phyloP scores from a whole-genome alignment of 1,140 invertebrate species.

The Teleogryllus occipitalis region DNA sequence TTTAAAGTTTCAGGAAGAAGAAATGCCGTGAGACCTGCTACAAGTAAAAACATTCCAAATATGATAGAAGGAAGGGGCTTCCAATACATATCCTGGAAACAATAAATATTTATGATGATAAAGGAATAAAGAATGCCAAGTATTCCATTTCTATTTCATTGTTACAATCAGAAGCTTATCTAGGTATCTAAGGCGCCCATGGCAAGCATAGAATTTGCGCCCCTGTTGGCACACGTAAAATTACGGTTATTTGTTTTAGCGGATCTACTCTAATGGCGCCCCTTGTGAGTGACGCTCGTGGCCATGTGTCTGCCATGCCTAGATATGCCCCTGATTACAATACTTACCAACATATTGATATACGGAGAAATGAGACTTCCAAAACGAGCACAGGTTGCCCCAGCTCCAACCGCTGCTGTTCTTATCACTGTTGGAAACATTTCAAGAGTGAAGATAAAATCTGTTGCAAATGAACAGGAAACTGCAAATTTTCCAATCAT shows the following conservation, averaged over 20 bases:
- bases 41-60: background rate
- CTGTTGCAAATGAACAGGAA: constrained; percentile 66
- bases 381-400: constrained; percentile 65
- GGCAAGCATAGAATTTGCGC: too few species aligned
- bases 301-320: too few species aligned
- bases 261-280: too few species aligned
- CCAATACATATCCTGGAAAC: background rate
- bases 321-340: too few species aligned
- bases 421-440: constrained; percentile 75
- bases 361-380: constrained; percentile 69
- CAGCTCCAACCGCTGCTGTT: constrained; percentile 65
- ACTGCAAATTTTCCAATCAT: constrained; percentile 78
- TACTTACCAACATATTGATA: constrained; percentile 50
- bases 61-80: background rate
- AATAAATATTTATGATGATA: background rate
- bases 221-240: too few species aligned
- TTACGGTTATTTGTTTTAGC: too few species aligned
- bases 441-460: constrained; percentile 73
- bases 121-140: too few species aligned
- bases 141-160: too few species aligned
- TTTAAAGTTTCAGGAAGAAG: background rate
- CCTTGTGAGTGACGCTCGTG: too few species aligned
- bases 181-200: too few species aligned
- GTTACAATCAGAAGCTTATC: too few species aligned
- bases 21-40: background rate